Evolutionary conservation across 1,140 invertebrate species (phyloP).

Genomic region (Bombus vancouverensis): DNA sequence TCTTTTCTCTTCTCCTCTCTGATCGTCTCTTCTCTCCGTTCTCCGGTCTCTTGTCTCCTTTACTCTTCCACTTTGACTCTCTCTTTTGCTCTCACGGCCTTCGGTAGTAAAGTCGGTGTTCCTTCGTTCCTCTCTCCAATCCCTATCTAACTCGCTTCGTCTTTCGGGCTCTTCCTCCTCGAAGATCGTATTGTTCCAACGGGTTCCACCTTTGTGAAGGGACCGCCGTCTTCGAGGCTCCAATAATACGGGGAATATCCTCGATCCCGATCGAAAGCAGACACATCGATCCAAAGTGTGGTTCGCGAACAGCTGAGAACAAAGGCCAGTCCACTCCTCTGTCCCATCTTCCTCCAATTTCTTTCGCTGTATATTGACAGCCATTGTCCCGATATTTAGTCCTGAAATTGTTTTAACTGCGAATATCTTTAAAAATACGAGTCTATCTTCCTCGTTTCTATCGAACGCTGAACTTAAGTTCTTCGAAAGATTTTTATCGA

Average conservation of each 20-base stretch:
- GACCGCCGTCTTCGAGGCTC: constrained; percentile 71
- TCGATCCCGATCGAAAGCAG: constrained; percentile 73
- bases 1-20: constrained; percentile 45
- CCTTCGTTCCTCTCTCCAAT: constrained; percentile 48
- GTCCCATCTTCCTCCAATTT: not conserved
- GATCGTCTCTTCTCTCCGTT: constrained; percentile 36
- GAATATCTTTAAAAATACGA: not conserved
- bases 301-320: constrained; percentile 72
- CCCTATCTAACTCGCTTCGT: constrained; percentile 40
- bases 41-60: not conserved
- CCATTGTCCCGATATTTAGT: constrained; percentile 45
- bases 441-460: not conserved
- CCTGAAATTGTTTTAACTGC: constrained; percentile 35
- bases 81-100: constrained; percentile 21
- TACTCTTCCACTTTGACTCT: constrained; percentile 14
- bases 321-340: constrained; percentile 56
- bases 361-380: constrained; percentile 37
- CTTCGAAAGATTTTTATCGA: too few relatives aligned
- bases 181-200: constrained; percentile 76
- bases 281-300: constrained; percentile 69
- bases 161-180: constrained; percentile 59
- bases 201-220: constrained; percentile 75
- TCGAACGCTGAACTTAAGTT: not conserved
- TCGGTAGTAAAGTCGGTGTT: constrained; percentile 54
- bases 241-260: constrained; percentile 75